phyloP scores from a whole-genome alignment of 2,888 invertebrate genomes.

The Zaprionus lineosus region DNA sequence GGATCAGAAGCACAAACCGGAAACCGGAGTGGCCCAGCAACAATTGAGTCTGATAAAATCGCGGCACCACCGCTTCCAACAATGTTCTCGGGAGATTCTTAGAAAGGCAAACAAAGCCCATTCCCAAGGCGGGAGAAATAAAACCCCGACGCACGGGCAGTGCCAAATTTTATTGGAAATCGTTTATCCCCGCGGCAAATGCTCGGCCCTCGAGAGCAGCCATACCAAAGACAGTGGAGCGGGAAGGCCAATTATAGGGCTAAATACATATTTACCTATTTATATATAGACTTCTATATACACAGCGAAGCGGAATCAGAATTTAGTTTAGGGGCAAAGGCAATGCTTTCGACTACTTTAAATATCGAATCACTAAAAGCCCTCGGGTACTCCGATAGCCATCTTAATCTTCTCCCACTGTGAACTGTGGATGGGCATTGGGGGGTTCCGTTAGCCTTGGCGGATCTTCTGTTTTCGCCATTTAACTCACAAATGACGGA shows the following conservation, averaged over 20 bases:
- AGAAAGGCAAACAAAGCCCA: slow-evolving; percentile 30
- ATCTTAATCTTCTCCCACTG: slow-evolving; percentile 46
- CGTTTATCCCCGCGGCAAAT: slow-evolving; percentile 68
- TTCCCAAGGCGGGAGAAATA: slow-evolving; percentile 26
- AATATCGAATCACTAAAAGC: too few relatives aligned
- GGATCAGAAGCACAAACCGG: slow-evolving; percentile 1
- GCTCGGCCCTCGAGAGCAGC: slow-evolving; percentile 26
- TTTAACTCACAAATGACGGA: slow-evolving; percentile 67
- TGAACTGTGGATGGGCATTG: slow-evolving; percentile 9
- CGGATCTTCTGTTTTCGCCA: slow-evolving; percentile 24
- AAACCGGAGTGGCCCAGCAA: slow-evolving; percentile 41
- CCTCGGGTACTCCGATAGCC: not conserved
- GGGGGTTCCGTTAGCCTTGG: slow-evolving; percentile 18
- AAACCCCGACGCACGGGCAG: slow-evolving; percentile 60
- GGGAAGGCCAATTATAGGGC: not conserved
- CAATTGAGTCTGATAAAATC: slow-evolving; percentile 68
- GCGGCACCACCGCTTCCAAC: slow-evolving; percentile 22
- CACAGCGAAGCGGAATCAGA: too few relatives aligned
- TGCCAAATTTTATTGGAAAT: slow-evolving; percentile 74
- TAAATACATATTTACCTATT: not conserved
- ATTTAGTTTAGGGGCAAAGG: too few relatives aligned
- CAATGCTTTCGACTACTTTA: too few relatives aligned
- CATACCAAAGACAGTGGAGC: slow-evolving; percentile 46
- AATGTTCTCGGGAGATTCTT: slow-evolving; percentile 17
- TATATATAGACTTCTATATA: not conserved